Conservation (phyloP, 2,888 invertebrate genomes). For the Bellardia bayeri region DNA sequence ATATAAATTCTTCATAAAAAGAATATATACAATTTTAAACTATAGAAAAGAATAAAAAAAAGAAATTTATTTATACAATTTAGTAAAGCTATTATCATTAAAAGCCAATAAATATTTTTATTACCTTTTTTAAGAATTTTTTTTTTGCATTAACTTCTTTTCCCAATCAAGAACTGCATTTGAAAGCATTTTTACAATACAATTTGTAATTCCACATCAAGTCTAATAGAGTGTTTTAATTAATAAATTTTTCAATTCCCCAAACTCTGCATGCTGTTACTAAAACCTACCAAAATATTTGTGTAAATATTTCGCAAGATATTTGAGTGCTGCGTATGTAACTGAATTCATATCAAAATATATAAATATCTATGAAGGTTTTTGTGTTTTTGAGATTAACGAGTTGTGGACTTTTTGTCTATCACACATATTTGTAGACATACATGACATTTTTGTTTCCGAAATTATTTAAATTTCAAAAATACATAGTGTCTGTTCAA, state of each 20-base stretch:
- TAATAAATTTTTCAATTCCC: conserved; percentile 23
- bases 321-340: too few species aligned
- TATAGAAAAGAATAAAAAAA: too few species aligned
- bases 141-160: neutral
- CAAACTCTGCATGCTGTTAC: neutral
- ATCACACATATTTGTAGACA: neutral
- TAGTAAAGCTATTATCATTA: too few species aligned
- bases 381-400: conserved; percentile 38
- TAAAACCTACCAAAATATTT: neutral
- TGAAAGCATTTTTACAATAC: neutral
- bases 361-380: conserved; percentile 7
- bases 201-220: conserved; percentile 11
- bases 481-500: too few species aligned
- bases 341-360: neutral
- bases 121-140: neutral
- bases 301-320: neutral
- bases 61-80: too few species aligned
- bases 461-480: too few species aligned
- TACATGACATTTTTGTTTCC: neutral
- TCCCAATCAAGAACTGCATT: neutral
- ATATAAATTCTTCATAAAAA: too few species aligned
- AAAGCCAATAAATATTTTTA: neutral
- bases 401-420: conserved; percentile 24
- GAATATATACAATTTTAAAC: conserved; percentile 64
- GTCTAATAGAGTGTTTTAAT: conserved; percentile 51